A percentile compares a stretch with the other conserved stretches of the same genome.
phyloP scores from a whole-genome alignment of 2,113 vertebrate species.

The Neodontobutis hainanensis region DNA sequence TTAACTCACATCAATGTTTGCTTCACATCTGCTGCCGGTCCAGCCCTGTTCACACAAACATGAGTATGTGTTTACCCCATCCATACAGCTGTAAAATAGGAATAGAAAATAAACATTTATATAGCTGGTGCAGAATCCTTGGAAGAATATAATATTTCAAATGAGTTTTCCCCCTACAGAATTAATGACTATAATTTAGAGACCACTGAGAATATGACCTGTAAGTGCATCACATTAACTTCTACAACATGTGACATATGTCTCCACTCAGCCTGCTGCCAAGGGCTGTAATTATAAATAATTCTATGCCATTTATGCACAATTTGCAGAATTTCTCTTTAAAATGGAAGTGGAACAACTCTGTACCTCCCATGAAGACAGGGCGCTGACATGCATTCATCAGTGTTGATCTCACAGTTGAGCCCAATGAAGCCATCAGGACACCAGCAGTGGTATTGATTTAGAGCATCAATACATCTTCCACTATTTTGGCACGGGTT shows the following conservation, averaged over 20 bases:
- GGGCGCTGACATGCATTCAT: slow-evolving; percentile 82
- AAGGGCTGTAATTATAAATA: slow-evolving; percentile 74
- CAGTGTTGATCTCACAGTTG: slow-evolving; percentile 79
- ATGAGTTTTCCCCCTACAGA: slow-evolving; percentile 61
- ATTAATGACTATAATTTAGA: slow-evolving; percentile 76
- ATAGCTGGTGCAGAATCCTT: slow-evolving; percentile 9
- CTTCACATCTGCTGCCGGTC: slow-evolving; percentile 80
- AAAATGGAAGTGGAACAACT: slow-evolving; percentile 28
- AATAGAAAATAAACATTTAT: neutral
- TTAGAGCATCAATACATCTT: slow-evolving; percentile 73
- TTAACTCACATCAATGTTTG: slow-evolving; percentile 82
- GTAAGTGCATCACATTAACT: slow-evolving; percentile 68
- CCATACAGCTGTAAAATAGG: slow-evolving; percentile 78
- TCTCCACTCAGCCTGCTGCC: slow-evolving; percentile 31
- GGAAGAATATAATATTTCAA: slow-evolving; percentile 24
- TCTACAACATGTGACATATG: slow-evolving; percentile 70
- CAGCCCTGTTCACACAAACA: slow-evolving; percentile 82
- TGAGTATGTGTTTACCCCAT: slow-evolving; percentile 73
- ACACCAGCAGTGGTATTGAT: slow-evolving; percentile 80
- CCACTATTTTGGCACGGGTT: slow-evolving; percentile 79
- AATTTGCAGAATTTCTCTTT: slow-evolving; percentile 41
- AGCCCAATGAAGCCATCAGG: slow-evolving; percentile 75
- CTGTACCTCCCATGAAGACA: slow-evolving; percentile 85
- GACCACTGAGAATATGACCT: slow-evolving; percentile 65
- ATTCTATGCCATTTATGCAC: slow-evolving; percentile 63